Evolutionary conservation across 2,113 vertebrate genomes (phyloP).

Genomic region (Heterotilapia buettikoferi): DNA sequence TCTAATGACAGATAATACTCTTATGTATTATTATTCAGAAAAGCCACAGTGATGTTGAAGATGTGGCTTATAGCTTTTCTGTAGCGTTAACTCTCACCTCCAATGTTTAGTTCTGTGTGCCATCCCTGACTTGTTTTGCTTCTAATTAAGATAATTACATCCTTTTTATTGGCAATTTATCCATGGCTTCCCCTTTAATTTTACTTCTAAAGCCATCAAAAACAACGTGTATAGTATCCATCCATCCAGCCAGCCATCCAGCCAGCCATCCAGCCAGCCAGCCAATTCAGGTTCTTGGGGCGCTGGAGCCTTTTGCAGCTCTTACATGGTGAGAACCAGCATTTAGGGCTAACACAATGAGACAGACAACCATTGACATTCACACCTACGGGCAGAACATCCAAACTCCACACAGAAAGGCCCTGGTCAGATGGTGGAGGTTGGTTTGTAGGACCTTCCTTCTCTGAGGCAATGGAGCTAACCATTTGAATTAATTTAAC

Average conservation of each 20-base stretch:
- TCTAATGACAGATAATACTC: background rate
- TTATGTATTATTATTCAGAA: background rate
- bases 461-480: background rate
- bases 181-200: background rate
- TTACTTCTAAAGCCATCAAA: background rate
- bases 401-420: background rate
- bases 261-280: background rate
- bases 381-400: background rate
- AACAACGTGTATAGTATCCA: background rate
- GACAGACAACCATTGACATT: background rate
- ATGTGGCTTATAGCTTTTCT: background rate
- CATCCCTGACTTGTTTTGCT: background rate
- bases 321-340: background rate
- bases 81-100: background rate
- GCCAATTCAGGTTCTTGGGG: background rate
- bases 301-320: background rate
- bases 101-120: background rate
- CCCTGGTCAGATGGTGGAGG: background rate
- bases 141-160: background rate
- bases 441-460: background rate
- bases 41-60: background rate
- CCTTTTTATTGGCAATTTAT: background rate
- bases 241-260: background rate
- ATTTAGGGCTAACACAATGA: background rate
- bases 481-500: background rate